Conservation (phyloP, 2,113 vertebrate species). For the Patagioenas fasciata region DNA sequence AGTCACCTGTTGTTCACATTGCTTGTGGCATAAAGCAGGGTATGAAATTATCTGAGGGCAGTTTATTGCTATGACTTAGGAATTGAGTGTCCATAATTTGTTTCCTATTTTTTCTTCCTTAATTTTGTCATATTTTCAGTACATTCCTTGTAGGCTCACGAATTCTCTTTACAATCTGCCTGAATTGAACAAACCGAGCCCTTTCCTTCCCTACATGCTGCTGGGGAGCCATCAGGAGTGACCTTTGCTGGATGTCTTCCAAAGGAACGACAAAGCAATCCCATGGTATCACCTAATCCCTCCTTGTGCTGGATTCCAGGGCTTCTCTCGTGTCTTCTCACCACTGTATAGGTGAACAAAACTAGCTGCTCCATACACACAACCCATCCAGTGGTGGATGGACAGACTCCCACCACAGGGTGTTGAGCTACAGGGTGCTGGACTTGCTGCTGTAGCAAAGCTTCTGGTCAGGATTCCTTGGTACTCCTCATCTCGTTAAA, state of each 20-base stretch:
- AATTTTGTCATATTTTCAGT: background rate
- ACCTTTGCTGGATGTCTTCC: background rate
- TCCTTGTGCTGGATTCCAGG: background rate
- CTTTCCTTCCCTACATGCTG: background rate
- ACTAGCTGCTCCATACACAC: background rate
- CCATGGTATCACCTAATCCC: background rate
- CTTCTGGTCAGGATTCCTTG: background rate
- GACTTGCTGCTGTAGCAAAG: background rate
- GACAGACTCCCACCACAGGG: background rate
- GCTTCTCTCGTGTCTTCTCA: background rate
- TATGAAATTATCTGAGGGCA: background rate
- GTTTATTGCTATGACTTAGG: background rate
- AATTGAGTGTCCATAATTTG: background rate
- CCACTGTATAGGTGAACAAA: background rate
- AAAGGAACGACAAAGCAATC: background rate
- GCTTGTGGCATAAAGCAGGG: background rate
- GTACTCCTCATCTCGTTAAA: background rate
- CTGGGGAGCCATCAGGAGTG: background rate
- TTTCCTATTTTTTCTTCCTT: background rate
- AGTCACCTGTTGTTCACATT: background rate
- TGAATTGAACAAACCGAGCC: background rate
- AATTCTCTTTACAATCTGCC: background rate
- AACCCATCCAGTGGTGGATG: background rate
- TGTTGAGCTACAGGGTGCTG: background rate
- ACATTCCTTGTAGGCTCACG: background rate